These are phyloP conservation scores for Sebastes taczanowskii DNA, from an alignment of 2,797 vertebrate genomes.

Conservation along the genomic window DNA sequence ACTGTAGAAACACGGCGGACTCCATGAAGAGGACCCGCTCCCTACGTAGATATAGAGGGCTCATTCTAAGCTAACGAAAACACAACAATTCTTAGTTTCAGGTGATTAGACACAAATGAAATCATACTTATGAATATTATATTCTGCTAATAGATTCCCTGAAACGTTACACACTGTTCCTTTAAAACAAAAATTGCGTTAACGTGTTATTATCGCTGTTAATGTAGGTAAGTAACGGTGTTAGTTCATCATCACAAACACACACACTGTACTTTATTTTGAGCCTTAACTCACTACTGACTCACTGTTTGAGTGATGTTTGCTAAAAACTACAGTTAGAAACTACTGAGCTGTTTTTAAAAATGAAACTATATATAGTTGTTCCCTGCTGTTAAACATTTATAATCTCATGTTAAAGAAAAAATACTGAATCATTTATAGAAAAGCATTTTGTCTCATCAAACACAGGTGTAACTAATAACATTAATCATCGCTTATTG, in stretches of 20 bases:
- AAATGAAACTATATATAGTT: not conserved
- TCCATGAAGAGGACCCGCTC: too few species aligned
- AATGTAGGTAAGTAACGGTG: too few species aligned
- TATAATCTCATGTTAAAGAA: not conserved
- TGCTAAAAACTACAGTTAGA: not conserved
- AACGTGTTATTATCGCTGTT: too few species aligned
- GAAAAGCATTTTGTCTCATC: not conserved
- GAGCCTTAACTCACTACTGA: not conserved
- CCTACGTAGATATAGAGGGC: too few species aligned
- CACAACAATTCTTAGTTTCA: too few species aligned
- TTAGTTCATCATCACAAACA: not conserved
- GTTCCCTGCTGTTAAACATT: not conserved
- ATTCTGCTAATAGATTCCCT: too few species aligned
- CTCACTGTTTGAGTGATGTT: not conserved
- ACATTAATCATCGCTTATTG: not conserved
- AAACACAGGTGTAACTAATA: not conserved
- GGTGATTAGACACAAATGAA: too few species aligned
- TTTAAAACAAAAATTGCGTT: too few species aligned
- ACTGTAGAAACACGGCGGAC: rapidly evolving
- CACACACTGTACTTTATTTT: not conserved
- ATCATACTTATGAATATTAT: too few species aligned
- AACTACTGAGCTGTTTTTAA: not conserved
- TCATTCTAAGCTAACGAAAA: too few species aligned
- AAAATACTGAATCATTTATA: not conserved
- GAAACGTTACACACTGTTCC: too few species aligned